phyloP scores from a whole-genome alignment of 2,888 invertebrate genomes.

The Drosophila neutralis region DNA sequence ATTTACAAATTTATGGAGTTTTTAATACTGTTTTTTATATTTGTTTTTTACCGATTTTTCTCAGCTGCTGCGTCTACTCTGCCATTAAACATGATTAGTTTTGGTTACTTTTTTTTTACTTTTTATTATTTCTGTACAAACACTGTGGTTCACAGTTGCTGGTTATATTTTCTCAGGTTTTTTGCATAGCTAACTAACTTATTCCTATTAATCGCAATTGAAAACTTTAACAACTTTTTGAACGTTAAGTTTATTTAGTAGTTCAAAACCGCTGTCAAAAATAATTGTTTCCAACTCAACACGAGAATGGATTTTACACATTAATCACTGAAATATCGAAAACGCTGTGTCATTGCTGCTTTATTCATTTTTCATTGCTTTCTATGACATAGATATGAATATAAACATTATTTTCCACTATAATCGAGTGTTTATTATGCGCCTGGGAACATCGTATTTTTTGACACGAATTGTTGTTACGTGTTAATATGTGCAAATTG shows the following conservation, averaged over 20 bases:
- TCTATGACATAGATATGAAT: slow-evolving; percentile 40
- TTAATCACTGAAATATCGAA: slow-evolving; percentile 39
- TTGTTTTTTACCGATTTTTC: slow-evolving; percentile 68
- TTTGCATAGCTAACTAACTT: slow-evolving; percentile 6
- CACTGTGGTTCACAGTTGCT: slow-evolving; percentile 11
- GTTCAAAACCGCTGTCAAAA: slow-evolving; percentile 1
- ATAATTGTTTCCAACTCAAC: slow-evolving; percentile 3
- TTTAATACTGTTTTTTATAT: slow-evolving; percentile 3
- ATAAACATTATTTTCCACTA: neutral
- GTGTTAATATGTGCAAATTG: slow-evolving; percentile 52
- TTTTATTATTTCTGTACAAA: slow-evolving; percentile 20
- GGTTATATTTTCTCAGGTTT: slow-evolving; percentile 18
- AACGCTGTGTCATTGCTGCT: slow-evolving; percentile 28
- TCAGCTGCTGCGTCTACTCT: slow-evolving; percentile 57
- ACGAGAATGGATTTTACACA: neutral
- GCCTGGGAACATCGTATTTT: slow-evolving; percentile 26
- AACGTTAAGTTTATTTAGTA: neutral
- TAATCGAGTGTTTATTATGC: slow-evolving; percentile 47
- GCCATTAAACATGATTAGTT: slow-evolving; percentile 63
- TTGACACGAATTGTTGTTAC: slow-evolving; percentile 57
- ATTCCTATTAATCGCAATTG: neutral
- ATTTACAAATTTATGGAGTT: neutral
- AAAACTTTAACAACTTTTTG: neutral
- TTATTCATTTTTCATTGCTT: slow-evolving; percentile 33
- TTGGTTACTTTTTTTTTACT: slow-evolving; percentile 7